phyloP scores from a whole-genome alignment of 1,140 invertebrate genomes.

The Pseudachorutes palmiensis region DNA sequence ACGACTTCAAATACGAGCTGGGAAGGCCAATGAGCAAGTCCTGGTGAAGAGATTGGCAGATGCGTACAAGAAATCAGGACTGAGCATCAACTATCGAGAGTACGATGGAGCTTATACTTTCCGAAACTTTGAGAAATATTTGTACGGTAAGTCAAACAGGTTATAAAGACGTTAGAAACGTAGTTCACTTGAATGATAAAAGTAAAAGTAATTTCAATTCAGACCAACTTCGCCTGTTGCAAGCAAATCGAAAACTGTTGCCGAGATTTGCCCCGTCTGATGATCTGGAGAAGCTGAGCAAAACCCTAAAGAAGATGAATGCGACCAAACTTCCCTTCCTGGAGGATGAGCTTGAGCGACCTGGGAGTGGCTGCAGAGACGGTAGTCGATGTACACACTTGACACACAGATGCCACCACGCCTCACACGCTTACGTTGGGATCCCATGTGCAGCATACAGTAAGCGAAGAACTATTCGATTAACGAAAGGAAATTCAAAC shows the following conservation, averaged over 20 bases:
- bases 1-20: slow-evolving; percentile 79
- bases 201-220: no score
- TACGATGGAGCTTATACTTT: slow-evolving; percentile 67
- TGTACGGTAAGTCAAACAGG: slow-evolving; percentile 63
- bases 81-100: slow-evolving; percentile 58
- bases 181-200: neutral
- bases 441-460: slow-evolving; percentile 73
- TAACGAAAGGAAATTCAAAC: slow-evolving; percentile 9
- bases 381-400: slow-evolving; percentile 66
- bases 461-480: slow-evolving; percentile 49
- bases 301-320: slow-evolving; percentile 43
- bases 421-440: slow-evolving; percentile 80
- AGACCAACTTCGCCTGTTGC: slow-evolving; percentile 67
- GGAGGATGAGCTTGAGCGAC: slow-evolving; percentile 38
- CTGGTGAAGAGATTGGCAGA: slow-evolving; percentile 75
- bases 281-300: slow-evolving; percentile 54
- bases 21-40: slow-evolving; percentile 77
- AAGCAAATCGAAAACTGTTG: slow-evolving; percentile 53
- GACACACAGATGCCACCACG: slow-evolving; percentile 78
- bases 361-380: slow-evolving; percentile 44
- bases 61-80: slow-evolving; percentile 67
- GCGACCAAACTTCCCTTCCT: slow-evolving; percentile 39
- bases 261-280: slow-evolving; percentile 46
- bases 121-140: slow-evolving; percentile 80
- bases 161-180: neutral